phyloP scores from a whole-genome alignment of 2,113 vertebrate genomes.

The Xerus inauris region DNA sequence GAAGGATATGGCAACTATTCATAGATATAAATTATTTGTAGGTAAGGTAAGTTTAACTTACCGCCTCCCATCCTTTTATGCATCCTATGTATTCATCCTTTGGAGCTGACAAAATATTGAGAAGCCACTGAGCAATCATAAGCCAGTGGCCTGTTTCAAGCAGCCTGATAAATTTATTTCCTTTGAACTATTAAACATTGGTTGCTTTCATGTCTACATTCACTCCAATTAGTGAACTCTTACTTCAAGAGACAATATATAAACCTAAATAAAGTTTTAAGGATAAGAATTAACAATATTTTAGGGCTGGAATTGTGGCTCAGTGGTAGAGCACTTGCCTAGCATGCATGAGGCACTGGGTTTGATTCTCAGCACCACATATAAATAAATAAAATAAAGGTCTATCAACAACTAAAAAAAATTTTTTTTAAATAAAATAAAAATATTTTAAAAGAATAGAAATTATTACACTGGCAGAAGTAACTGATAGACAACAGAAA shows the following conservation, averaged over 20 bases:
- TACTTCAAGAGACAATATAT: not conserved
- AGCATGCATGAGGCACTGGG: too few relatives aligned
- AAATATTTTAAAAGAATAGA: slow-evolving; percentile 35
- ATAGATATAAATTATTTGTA: not conserved
- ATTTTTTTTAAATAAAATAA: too few relatives aligned
- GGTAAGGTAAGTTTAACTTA: not conserved
- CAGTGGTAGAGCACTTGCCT: too few relatives aligned
- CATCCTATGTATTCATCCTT: not conserved
- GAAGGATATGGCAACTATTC: not conserved
- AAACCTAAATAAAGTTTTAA: not conserved
- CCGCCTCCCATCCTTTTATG: too few relatives aligned
- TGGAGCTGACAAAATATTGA: not conserved
- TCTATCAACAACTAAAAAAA: too few relatives aligned
- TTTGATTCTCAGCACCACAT: too few relatives aligned
- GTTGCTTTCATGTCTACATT: not conserved
- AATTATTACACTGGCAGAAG: not conserved
- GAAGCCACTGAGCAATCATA: not conserved
- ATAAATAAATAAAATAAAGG: too few relatives aligned
- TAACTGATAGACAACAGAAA: not conserved
- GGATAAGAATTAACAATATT: too few relatives aligned
- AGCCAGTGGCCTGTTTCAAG: not conserved
- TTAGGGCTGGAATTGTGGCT: too few relatives aligned
- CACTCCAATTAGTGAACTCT: not conserved
- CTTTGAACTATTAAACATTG: not conserved
- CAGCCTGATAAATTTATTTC: not conserved